Base-by-base conservation (phyloP, 2,797 vertebrate species). In the Rhincodon typus region DNA sequence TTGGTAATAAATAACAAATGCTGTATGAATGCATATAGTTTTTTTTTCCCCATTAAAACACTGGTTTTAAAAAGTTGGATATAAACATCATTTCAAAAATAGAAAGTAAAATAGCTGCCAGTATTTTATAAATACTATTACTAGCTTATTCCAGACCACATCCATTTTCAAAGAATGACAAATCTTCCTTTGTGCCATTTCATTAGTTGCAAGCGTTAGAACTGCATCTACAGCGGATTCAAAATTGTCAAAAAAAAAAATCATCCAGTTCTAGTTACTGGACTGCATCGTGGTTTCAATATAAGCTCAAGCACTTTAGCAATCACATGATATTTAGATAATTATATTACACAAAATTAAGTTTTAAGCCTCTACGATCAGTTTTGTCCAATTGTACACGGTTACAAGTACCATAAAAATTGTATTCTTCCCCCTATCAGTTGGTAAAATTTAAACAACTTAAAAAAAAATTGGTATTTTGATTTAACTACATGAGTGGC, bases 161-260 rank as follows among this genome's bases (percentile, higher is more conserved):
- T 23, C 82, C 38, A 84, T 42, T 84, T 84, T 46, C 6, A 46
- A 46, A 84, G 82, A 84, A 42, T 46, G 25, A 46, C 42, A 84
- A 82, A 23, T 46, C 82, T 84, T 42, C 82, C 82, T 84, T 46
- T 84, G 82, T 46, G 82, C 21, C 82, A 46, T 12, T 34, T 30
- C 30, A 90, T 34, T 66, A 34, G 27, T 57, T 62, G 87, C 30
- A 90, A 90, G 79, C 21, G 30, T 62, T 90, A 62, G 34, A 90
- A 7, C 15, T 34, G 15, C 19, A 84, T 46, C 19, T 23, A 90
- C 53, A 66, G 34, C 21, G 13, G 53, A 66, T 57, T 30, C 17
- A 84, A 84, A 84, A 90, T 66, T 90, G 57, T 34, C n/a, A 66
- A 90, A 66, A 66, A 90, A 62, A n/a, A n/a, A n/a, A n/a, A n/a